These are phyloP conservation scores for Arctia plantaginis DNA, from an alignment of 2,888 invertebrate genomes.

Conservation along the genomic window DNA sequence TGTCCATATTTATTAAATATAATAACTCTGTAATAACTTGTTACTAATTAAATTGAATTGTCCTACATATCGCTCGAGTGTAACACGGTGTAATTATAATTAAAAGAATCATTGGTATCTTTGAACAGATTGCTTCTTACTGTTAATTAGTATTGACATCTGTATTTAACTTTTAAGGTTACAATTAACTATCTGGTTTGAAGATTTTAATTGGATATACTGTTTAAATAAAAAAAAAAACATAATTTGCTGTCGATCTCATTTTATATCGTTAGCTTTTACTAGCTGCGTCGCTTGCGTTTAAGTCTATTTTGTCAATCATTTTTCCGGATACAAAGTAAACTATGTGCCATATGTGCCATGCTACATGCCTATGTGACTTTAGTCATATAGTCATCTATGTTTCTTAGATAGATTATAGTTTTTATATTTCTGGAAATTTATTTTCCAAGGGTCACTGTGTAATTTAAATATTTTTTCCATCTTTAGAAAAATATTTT, in stretches of 20 bases:
- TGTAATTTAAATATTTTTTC: too few relatives aligned
- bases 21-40: constrained; percentile 23
- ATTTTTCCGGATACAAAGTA: too few relatives aligned
- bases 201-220: background rate
- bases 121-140: background rate
- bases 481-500: too few relatives aligned
- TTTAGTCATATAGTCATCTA: too few relatives aligned
- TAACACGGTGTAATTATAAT: background rate
- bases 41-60: constrained; percentile 17
- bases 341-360: too few relatives aligned
- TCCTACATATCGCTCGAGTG: constrained; percentile 6
- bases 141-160: background rate
- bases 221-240: too few relatives aligned
- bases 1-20: constrained; percentile 15
- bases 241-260: background rate
- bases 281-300: background rate
- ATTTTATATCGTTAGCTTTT: background rate
- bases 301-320: background rate
- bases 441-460: too few relatives aligned
- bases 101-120: constrained; percentile 23
- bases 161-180: background rate
- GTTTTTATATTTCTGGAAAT: too few relatives aligned
- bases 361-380: too few relatives aligned
- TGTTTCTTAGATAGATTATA: too few relatives aligned
- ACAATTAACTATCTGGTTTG: background rate